These are phyloP conservation scores for Hylaeus anthracinus DNA, from an alignment of 1,140 invertebrate species.

Conservation along the genomic window DNA sequence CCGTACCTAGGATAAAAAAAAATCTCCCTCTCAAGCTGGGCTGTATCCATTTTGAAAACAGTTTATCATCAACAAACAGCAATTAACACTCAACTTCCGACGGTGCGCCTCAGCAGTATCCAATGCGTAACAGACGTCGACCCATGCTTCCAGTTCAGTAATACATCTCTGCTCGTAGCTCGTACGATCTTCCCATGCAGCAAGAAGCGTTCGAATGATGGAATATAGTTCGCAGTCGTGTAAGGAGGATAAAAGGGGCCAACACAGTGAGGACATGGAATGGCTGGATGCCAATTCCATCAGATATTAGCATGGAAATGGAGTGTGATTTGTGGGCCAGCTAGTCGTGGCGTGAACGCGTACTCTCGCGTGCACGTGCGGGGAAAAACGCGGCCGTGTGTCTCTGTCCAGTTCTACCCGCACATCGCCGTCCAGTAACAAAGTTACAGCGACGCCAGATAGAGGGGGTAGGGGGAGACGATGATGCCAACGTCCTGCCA, in stretches of 20 bases:
- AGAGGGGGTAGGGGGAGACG: conserved; percentile 4
- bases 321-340: conserved; percentile 71
- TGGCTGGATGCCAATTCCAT: conserved; percentile 75
- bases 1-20: too few relatives aligned
- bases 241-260: conserved; percentile 19
- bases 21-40: too few relatives aligned
- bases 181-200: background rate
- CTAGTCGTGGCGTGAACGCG: conserved; percentile 23
- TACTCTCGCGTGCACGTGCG: conserved; percentile 41
- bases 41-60: too few relatives aligned
- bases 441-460: conserved; percentile 50
- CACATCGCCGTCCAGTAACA: conserved; percentile 45
- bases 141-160: background rate
- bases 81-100: too few relatives aligned
- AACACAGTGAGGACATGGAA: conserved; percentile 31
- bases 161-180: background rate
- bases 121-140: background rate
- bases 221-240: background rate
- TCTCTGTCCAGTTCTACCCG: background rate
- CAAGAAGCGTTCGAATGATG: background rate
- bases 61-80: too few relatives aligned
- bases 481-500: conserved; percentile 41
- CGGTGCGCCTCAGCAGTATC: background rate
- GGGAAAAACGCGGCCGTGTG: conserved; percentile 32
- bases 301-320: conserved; percentile 76